Conservation (phyloP, 2,113 vertebrate genomes). For the Tinamus guttatus region DNA sequence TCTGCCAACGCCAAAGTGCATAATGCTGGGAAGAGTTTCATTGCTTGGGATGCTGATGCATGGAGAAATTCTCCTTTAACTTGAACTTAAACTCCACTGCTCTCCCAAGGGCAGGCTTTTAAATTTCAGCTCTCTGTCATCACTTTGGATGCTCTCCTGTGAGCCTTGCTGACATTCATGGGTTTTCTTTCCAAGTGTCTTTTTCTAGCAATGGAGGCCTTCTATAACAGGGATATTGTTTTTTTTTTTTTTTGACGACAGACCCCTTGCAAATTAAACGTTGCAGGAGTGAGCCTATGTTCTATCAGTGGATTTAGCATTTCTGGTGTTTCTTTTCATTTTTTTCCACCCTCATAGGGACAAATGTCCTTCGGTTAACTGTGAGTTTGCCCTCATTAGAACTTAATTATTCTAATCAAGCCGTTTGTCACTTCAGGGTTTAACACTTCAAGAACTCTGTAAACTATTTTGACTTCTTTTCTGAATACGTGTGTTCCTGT, state of each 20-base stretch:
- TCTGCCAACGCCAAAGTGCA: too few species aligned
- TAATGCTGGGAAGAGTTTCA: too few species aligned
- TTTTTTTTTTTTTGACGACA: neutral
- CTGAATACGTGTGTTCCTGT: neutral
- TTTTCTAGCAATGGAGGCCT: neutral
- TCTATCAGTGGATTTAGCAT: neutral
- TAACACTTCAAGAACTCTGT: neutral
- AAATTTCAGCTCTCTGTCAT: too few species aligned
- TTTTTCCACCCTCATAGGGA: neutral
- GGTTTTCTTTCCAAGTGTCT: neutral
- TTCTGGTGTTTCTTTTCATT: neutral
- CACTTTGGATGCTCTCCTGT: neutral
- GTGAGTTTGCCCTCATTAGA: neutral
- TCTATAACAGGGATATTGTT: neutral
- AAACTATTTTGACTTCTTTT: fast-evolving
- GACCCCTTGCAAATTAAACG: neutral
- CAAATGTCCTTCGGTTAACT: neutral
- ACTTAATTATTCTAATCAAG: neutral
- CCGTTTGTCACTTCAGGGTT: neutral
- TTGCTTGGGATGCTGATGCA: too few species aligned
- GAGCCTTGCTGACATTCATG: too few species aligned
- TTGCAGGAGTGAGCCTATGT: neutral
- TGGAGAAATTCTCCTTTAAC: too few species aligned
- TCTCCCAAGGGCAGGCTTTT: too few species aligned
- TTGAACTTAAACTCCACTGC: too few species aligned